Conservation (phyloP, 2,888 invertebrate genomes). For the Dimorphilus gyrociliatus region DNA sequence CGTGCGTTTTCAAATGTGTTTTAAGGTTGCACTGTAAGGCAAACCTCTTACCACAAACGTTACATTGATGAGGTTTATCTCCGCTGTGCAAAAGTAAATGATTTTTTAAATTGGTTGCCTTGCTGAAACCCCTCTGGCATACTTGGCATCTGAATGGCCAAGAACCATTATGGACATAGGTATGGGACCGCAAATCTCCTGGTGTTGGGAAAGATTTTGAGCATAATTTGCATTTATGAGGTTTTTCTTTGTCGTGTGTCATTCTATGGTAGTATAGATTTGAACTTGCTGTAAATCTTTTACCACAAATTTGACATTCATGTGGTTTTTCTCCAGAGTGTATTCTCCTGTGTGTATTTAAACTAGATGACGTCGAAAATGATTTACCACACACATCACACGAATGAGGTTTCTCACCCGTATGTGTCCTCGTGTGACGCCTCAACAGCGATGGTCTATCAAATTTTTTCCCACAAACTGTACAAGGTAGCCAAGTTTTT, state of each 20-base stretch:
- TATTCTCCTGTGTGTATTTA: conserved; percentile 81
- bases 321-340: conserved; percentile 89
- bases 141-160: conserved; percentile 92
- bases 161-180: conserved; percentile 86
- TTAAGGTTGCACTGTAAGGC: conserved; percentile 55
- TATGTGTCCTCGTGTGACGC: conserved; percentile 87
- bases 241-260: conserved; percentile 86
- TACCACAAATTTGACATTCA: conserved; percentile 76
- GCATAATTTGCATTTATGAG: conserved; percentile 80
- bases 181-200: conserved; percentile 81
- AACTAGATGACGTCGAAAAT: conserved; percentile 78
- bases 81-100: no score
- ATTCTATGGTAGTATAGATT: conserved; percentile 91
- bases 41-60: conserved; percentile 53
- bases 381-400: conserved; percentile 90
- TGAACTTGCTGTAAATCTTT: conserved; percentile 81
- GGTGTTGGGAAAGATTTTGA: conserved; percentile 89
- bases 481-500: conserved; percentile 72
- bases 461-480: conserved; percentile 84
- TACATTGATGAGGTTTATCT: conserved; percentile 55
- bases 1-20: conserved; percentile 57
- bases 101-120: conserved; percentile 83
- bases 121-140: conserved; percentile 85
- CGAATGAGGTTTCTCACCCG: conserved; percentile 84
- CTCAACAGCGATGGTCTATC: conserved; percentile 82